Conservation (phyloP, 2,888 invertebrate species). For the Deroplatys truncata region DNA sequence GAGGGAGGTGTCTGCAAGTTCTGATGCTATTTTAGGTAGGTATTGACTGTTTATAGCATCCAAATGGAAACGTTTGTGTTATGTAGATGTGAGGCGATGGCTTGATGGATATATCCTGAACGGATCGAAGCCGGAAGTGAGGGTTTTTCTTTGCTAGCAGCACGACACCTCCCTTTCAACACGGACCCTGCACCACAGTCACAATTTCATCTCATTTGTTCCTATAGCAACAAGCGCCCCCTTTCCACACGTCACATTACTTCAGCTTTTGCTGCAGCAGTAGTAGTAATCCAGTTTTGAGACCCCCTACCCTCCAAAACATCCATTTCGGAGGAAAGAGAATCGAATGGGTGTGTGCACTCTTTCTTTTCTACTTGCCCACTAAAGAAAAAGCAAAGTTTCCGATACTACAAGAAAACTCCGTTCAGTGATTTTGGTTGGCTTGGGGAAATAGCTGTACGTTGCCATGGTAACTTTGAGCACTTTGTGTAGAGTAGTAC, state of each 20-base stretch:
- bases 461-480: neutral
- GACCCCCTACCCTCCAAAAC: conserved; percentile 2
- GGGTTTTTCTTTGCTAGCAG: neutral
- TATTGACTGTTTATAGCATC: no score
- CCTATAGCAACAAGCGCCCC: conserved; percentile 26
- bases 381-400: neutral
- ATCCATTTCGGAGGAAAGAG: neutral
- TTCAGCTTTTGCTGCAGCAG: conserved; percentile 33
- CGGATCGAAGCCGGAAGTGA: neutral
- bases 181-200: conserved; percentile 13
- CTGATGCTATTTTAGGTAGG: no score
- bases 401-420: neutral
- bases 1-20: no score
- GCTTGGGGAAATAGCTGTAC: neutral
- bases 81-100: neutral
- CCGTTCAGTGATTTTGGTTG: neutral
- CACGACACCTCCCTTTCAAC: neutral
- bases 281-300: conserved; percentile 16
- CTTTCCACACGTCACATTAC: conserved; percentile 33
- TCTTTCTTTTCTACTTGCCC: neutral
- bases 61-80: no score
- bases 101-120: neutral
- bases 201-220: conserved; percentile 27
- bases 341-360: conserved; percentile 4
- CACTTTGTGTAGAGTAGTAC: no score